A percentile compares a stretch with the other conserved stretches of the same genome.
These are phyloP conservation scores for Montipora foliosa DNA, from an alignment of 64 coral and sea anemone genomes.

Conservation along the genomic window DNA sequence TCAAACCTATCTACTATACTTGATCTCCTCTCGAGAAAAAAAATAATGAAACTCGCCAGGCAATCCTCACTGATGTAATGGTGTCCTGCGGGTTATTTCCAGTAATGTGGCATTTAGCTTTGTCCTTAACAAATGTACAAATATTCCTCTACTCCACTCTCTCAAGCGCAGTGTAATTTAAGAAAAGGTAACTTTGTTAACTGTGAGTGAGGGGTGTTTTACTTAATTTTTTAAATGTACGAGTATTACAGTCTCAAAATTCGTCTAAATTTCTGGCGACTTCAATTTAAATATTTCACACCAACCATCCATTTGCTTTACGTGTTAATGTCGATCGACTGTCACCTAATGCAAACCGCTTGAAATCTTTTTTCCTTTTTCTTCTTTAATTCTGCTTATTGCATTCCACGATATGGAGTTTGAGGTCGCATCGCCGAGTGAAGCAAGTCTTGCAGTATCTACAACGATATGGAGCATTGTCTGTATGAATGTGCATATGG, in stretches of 20 bases:
- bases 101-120: slow-evolving; percentile 64
- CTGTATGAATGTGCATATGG: slow-evolving; percentile 71
- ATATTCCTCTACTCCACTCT: too few relatives aligned
- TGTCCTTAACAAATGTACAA: too few relatives aligned
- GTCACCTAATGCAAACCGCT: slow-evolving; percentile 40
- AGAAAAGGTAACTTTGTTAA: too few relatives aligned
- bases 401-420: slow-evolving; percentile 55
- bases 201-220: neutral
- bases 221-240: neutral
- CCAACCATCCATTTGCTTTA: slow-evolving; percentile 45
- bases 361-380: slow-evolving; percentile 10
- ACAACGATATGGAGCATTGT: slow-evolving; percentile 69
- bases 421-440: slow-evolving; percentile 68
- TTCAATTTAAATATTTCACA: slow-evolving; percentile 55
- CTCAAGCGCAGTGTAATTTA: too few relatives aligned
- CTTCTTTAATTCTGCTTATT: slow-evolving; percentile 4
- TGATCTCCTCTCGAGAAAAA: too few relatives aligned
- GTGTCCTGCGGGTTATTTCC: neutral
- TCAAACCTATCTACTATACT: too few relatives aligned
- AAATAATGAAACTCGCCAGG: neutral
- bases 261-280: slow-evolving; percentile 36
- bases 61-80: neutral
- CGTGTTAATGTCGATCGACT: slow-evolving; percentile 49
- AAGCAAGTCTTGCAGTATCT: slow-evolving; percentile 70
- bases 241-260: neutral